Evolutionary conservation across 2,888 invertebrate genomes (phyloP).

Genomic region (Taphrorychus bicolor): DNA sequence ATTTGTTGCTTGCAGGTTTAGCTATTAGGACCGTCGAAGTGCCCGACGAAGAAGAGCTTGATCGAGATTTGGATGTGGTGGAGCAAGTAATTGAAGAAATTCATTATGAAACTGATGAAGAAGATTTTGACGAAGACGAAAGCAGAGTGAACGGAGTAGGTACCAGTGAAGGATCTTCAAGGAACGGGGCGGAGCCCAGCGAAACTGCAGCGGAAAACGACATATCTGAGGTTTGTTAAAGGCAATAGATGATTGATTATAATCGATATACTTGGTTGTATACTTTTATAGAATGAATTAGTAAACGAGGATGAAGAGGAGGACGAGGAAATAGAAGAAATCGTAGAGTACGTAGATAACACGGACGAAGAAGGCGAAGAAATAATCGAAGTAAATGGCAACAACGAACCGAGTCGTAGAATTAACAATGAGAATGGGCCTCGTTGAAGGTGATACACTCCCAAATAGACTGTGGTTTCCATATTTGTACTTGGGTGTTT

Average conservation of each 20-base stretch:
- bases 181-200: not conserved
- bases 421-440: no score
- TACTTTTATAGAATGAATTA: slow-evolving; percentile 27
- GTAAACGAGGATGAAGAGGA: slow-evolving; percentile 42
- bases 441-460: no score
- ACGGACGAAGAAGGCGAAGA: slow-evolving; percentile 46
- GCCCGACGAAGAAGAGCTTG: not conserved
- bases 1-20: not conserved
- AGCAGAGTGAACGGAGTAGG: not conserved
- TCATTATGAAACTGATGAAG: slow-evolving; percentile 5
- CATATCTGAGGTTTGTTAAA: slow-evolving; percentile 6
- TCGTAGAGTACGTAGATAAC: slow-evolving; percentile 44
- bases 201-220: slow-evolving; percentile 2
- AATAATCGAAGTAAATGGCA: slow-evolving; percentile 42
- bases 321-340: slow-evolving; percentile 45
- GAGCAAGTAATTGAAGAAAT: slow-evolving; percentile 18
- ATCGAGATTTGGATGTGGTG: not conserved
- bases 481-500: no score
- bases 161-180: not conserved
- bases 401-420: no score
- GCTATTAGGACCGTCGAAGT: not conserved
- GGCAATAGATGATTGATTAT: no score
- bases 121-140: slow-evolving; percentile 2
- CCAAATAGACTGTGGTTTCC: no score
- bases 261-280: no score